Conservation (phyloP, 2,113 vertebrate genomes). For the Centrocercus urophasianus region DNA sequence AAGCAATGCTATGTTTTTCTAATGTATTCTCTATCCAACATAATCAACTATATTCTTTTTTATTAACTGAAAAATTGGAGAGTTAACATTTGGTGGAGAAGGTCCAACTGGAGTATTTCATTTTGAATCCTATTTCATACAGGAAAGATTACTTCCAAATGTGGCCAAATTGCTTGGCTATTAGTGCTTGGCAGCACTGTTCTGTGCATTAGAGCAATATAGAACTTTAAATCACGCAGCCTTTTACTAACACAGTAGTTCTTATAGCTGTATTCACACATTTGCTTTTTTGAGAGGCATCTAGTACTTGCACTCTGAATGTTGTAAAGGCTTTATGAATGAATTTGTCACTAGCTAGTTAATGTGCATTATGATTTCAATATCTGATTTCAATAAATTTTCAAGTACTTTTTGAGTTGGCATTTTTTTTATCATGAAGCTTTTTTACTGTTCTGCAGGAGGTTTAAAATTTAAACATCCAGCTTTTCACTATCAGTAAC, state of each 20-base stretch:
- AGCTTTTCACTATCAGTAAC: not conserved
- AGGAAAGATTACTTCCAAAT: slow-evolving; percentile 74
- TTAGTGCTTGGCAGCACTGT: slow-evolving; percentile 24
- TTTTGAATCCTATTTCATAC: slow-evolving; percentile 56
- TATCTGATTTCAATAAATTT: slow-evolving; percentile 29
- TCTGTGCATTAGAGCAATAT: not conserved
- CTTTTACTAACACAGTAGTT: slow-evolving; percentile 4
- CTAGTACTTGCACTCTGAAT: slow-evolving; percentile 62
- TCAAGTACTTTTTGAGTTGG: not conserved
- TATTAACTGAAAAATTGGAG: slow-evolving; percentile 66
- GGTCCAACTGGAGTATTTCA: slow-evolving; percentile 55
- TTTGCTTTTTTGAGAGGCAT: slow-evolving; percentile 60
- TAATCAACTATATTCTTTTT: slow-evolving; percentile 60
- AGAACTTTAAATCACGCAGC: slow-evolving; percentile 2
- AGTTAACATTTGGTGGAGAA: slow-evolving; percentile 57
- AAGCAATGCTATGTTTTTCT: slow-evolving; percentile 24
- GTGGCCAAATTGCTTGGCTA: slow-evolving; percentile 27
- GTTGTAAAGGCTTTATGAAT: slow-evolving; percentile 21
- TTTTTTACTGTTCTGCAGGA: not conserved
- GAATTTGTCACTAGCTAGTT: slow-evolving; percentile 15
- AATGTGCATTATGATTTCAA: slow-evolving; percentile 33
- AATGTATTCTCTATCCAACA: slow-evolving; percentile 49
- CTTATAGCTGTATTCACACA: not conserved
- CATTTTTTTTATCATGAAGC: not conserved
- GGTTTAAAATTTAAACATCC: not conserved